A percentile compares a stretch with the other conserved stretches of the same genome.
Evolutionary conservation across 2,797 vertebrate genomes (phyloP).

Genomic region (Crocodylus rhombifer): DNA sequence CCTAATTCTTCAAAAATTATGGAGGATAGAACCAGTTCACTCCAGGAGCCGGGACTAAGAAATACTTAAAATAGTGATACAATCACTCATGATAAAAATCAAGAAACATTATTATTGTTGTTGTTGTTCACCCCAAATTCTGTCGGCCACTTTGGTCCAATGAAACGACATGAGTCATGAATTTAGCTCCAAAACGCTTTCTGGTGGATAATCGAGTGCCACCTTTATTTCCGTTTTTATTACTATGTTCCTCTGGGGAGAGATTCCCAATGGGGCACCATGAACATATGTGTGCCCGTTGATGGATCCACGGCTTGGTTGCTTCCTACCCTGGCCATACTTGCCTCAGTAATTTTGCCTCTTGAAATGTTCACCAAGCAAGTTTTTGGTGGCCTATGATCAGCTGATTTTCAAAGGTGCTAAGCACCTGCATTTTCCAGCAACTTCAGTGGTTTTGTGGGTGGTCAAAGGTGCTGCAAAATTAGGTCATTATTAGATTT

Average conservation of each 20-base stretch:
- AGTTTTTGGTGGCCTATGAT: not conserved
- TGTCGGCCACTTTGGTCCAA: slow-evolving; percentile 59
- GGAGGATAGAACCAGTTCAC: not conserved
- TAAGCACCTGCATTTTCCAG: slow-evolving; percentile 19
- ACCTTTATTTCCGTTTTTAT: too few species aligned
- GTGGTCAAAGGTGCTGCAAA: not conserved
- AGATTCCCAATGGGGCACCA: too few species aligned
- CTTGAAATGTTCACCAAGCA: not conserved
- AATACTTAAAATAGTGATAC: not conserved
- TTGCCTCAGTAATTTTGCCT: not conserved
- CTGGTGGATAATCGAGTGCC: not conserved
- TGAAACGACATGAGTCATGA: slow-evolving; percentile 72
- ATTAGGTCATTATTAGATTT: slow-evolving; percentile 4
- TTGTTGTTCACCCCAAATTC: slow-evolving; percentile 24
- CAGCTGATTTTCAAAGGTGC: not conserved
- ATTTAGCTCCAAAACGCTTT: slow-evolving; percentile 71
- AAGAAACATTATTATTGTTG: too few species aligned
- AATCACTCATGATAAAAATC: slow-evolving; percentile 16
- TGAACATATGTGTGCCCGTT: slow-evolving; percentile 5
- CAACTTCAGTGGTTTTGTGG: not conserved
- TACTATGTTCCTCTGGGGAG: too few species aligned
- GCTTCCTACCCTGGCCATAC: slow-evolving; percentile 17
- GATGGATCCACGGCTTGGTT: not conserved
- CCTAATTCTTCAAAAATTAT: too few species aligned
- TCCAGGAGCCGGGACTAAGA: not conserved